Percentiles rank a stretch among this genome's conserved stretches.
Conservation (phyloP, 2,797 vertebrate species). For the Alosa sapidissima region DNA sequence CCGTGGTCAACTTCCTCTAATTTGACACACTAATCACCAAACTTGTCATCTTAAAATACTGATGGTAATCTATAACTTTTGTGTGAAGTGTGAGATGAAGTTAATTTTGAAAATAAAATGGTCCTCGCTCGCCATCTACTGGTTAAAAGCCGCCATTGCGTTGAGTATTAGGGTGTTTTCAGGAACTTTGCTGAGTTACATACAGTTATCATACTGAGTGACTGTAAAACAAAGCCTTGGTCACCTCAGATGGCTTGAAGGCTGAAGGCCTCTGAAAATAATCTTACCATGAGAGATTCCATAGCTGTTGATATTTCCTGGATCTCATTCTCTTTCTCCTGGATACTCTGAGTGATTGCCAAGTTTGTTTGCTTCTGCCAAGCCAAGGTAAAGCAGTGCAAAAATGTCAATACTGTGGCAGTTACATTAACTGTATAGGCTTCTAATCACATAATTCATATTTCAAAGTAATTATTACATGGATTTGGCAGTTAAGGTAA, state of each 20-base stretch:
- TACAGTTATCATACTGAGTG: too few relatives aligned
- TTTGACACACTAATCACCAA: neutral
- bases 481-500: too few relatives aligned
- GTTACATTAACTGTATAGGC: neutral
- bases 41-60: neutral
- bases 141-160: too few relatives aligned
- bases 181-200: too few relatives aligned
- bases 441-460: neutral
- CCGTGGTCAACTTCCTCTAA: too few relatives aligned
- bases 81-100: too few relatives aligned
- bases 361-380: slow-evolving; percentile 31
- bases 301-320: slow-evolving; percentile 30
- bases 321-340: slow-evolving; percentile 31
- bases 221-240: too few relatives aligned
- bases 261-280: neutral
- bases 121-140: too few relatives aligned
- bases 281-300: slow-evolving; percentile 40
- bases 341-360: slow-evolving; percentile 40
- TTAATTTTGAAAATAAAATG: too few relatives aligned
- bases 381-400: neutral
- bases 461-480: neutral
- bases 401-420: neutral
- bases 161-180: too few relatives aligned
- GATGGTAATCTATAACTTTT: too few relatives aligned
- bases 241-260: too few relatives aligned